Evolutionary conservation across 2,797 vertebrate species (phyloP).

Genomic region (Clamator glandarius): DNA sequence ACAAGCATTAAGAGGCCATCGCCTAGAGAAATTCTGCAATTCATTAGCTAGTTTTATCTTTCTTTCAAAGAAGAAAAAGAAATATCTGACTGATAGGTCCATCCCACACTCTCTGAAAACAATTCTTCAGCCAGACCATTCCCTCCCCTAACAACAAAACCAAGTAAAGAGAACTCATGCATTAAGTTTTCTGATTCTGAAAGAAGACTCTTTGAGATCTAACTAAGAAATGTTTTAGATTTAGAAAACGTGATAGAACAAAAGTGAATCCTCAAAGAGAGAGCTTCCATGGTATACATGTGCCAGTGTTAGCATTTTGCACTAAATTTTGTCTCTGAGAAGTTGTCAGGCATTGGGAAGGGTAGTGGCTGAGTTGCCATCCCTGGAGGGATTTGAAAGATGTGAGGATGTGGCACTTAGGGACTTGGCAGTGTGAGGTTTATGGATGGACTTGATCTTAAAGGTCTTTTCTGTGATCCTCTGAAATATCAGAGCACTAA

Average conservation of each 20-base stretch:
- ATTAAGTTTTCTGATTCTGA: neutral
- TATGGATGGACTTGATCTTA: no score
- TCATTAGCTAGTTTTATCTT: constrained; percentile 18
- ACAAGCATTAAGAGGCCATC: neutral
- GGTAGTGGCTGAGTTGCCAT: no score
- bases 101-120: neutral
- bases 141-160: neutral
- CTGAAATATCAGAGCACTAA: neutral
- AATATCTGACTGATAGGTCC: neutral
- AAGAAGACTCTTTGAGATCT: neutral
- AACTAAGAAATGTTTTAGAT: neutral
- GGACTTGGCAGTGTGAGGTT: no score
- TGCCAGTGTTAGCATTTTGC: no score
- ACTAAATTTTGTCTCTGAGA: no score
- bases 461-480: no score
- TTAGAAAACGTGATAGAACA: neutral
- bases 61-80: neutral
- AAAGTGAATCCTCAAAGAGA: no score
- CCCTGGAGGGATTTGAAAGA: no score
- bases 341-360: no score
- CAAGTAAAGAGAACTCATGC: neutral
- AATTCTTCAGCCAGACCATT: neutral
- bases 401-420: no score
- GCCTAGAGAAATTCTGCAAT: neutral
- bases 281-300: no score